Percentiles rank a stretch among this genome's conserved stretches.
phyloP scores from a whole-genome alignment of 2,888 invertebrate genomes.

The Brachypterus glaber region DNA sequence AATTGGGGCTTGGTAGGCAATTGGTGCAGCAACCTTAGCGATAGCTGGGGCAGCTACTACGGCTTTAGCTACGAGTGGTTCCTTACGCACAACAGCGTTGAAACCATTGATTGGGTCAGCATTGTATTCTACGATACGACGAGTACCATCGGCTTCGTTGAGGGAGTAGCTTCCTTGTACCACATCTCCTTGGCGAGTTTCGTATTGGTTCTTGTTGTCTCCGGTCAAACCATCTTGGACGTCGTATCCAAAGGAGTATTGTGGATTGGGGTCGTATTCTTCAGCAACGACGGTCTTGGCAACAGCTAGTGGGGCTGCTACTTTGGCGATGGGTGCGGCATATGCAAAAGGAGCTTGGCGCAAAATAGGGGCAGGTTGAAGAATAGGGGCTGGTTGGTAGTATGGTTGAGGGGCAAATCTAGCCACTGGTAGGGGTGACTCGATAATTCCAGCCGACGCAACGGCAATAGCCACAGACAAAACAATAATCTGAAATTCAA shows the following conservation, averaged over 20 bases:
- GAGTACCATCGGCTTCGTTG: constrained; percentile 52
- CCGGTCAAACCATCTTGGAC: constrained; percentile 49
- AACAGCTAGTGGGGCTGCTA: constrained; percentile 14
- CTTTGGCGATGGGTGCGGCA: constrained; percentile 29
- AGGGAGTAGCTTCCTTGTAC: constrained; percentile 52
- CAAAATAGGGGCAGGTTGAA: neutral
- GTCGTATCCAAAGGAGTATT: constrained; percentile 50
- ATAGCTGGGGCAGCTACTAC: constrained; percentile 13
- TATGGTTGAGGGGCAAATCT: too few species aligned
- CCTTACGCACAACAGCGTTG: constrained; percentile 48
- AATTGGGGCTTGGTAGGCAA: constrained; percentile 20
- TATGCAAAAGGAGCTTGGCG: constrained; percentile 31
- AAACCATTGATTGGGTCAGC: constrained; percentile 47
- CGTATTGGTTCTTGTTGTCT: constrained; percentile 51
- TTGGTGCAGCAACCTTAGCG: constrained; percentile 24
- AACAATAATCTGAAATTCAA: too few species aligned
- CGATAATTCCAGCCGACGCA: too few species aligned
- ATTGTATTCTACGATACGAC: constrained; percentile 53
- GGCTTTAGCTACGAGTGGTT: constrained; percentile 31
- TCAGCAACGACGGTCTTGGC: constrained; percentile 25
- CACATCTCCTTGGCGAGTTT: constrained; percentile 53
- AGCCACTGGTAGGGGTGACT: too few species aligned
- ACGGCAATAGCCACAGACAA: too few species aligned
- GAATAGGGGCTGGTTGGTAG: neutral
- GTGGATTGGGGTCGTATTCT: constrained; percentile 38